Evolutionary conservation across 1,140 invertebrate genomes (phyloP).

Genomic region (Heliconius eleuchia): DNA sequence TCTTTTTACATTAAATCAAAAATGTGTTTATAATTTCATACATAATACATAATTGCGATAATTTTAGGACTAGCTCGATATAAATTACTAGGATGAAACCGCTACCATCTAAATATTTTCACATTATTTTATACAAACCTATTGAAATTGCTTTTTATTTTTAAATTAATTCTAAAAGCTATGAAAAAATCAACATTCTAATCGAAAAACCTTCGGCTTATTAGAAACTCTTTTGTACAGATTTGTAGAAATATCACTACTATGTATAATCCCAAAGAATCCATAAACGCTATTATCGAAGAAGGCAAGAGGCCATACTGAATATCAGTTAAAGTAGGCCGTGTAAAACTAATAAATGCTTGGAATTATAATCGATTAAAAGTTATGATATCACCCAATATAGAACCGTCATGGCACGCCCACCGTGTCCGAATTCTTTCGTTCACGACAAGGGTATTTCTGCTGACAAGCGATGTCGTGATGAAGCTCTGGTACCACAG

Average conservation of each 20-base stretch:
- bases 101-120: slow-evolving; percentile 69
- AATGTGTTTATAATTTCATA: slow-evolving; percentile 51
- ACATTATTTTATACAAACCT: slow-evolving; percentile 71
- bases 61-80: slow-evolving; percentile 78
- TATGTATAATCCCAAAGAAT: slow-evolving; percentile 41
- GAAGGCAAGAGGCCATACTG: slow-evolving; percentile 58
- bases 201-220: slow-evolving; percentile 45
- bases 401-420: slow-evolving; percentile 45
- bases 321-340: slow-evolving; percentile 57
- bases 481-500: slow-evolving; percentile 78
- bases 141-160: slow-evolving; percentile 31
- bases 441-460: slow-evolving; percentile 59
- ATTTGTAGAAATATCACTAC: slow-evolving; percentile 59
- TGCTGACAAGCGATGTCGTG: slow-evolving; percentile 66
- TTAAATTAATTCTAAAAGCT: slow-evolving; percentile 36
- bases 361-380: slow-evolving; percentile 32
- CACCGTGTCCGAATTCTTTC: slow-evolving; percentile 37
- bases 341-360: slow-evolving; percentile 48
- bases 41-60: slow-evolving; percentile 57
- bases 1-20: slow-evolving; percentile 55
- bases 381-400: slow-evolving; percentile 40
- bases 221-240: slow-evolving; percentile 56
- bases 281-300: slow-evolving; percentile 49
- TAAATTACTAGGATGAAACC: slow-evolving; percentile 76
- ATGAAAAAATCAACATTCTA: slow-evolving; percentile 43